phyloP scores from a whole-genome alignment of 2,888 invertebrate genomes.

The Scaptomyza polygonia region DNA sequence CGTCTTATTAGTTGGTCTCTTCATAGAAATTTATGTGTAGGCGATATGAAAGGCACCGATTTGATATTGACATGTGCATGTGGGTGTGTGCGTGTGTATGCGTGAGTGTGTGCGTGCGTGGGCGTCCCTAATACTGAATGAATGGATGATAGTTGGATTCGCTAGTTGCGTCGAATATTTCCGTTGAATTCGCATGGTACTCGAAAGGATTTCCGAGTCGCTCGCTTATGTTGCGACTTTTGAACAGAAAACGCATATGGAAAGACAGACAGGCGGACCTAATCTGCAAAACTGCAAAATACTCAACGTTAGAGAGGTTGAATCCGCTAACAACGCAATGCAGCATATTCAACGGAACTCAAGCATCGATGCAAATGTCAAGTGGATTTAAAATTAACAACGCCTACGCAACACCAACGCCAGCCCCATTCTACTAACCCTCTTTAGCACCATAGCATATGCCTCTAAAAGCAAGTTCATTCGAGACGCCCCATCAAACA shows the following conservation, averaged over 20 bases:
- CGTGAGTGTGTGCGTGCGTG: constrained; percentile 2
- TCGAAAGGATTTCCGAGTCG: constrained; percentile 49
- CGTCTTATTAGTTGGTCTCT: constrained; percentile 32
- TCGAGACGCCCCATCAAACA: no score
- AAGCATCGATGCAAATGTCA: neutral
- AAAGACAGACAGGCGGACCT: neutral
- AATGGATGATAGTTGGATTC: constrained; percentile 4
- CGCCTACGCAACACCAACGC: neutral
- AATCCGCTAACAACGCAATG: neutral
- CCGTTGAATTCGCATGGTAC: constrained; percentile 11
- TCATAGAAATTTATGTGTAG: constrained; percentile 14
- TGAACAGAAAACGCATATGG: constrained; percentile 12
- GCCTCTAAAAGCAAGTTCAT: neutral
- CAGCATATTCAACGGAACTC: neutral
- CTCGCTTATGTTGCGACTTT: constrained; percentile 27
- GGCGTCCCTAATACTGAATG: neutral
- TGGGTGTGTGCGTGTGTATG: constrained; percentile 2
- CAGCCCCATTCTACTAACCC: no score
- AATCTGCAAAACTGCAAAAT: constrained; percentile 4
- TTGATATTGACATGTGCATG: constrained; percentile 29
- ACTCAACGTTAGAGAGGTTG: neutral
- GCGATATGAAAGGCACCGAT: constrained; percentile 21
- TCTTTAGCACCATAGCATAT: neutral
- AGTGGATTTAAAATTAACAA: neutral
- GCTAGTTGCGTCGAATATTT: constrained; percentile 19